Percentiles rank a stretch among this genome's conserved stretches.
These are phyloP conservation scores for Ptychodera flava DNA, from an alignment of 35 echinoderm and acorn worm genomes.

Conservation along the genomic window DNA sequence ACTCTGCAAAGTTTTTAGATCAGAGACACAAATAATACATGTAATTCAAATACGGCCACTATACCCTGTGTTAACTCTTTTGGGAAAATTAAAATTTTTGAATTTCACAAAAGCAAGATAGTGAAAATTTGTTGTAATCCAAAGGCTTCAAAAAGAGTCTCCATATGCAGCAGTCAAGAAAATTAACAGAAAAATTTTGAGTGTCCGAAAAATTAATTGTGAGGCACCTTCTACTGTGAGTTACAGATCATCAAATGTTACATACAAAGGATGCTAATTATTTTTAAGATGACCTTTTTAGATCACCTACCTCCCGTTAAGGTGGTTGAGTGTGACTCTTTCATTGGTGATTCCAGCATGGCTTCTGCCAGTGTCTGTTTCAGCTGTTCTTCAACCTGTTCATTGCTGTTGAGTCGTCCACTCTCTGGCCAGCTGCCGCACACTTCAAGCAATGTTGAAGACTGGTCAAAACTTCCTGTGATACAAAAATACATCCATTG, in stretches of 20 bases:
- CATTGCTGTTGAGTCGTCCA: conserved; percentile 40
- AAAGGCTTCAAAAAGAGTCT: neutral
- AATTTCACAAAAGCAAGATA: too few relatives aligned
- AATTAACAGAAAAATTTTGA: too few relatives aligned
- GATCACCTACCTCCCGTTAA: neutral
- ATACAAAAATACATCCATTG: neutral
- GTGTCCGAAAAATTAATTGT: neutral
- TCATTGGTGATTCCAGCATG: conserved; percentile 63
- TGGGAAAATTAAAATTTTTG: too few relatives aligned
- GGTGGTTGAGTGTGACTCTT: neutral
- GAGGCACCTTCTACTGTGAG: neutral
- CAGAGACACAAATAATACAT: too few relatives aligned
- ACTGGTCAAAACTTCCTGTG: conserved; percentile 82
- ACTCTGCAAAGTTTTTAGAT: too few relatives aligned
- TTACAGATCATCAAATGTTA: neutral
- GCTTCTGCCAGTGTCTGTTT: conserved; percentile 94
- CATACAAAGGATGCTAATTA: neutral
- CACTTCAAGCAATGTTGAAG: conserved; percentile 58
- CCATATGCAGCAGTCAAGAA: too few relatives aligned
- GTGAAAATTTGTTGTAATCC: neutral
- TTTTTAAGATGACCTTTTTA: neutral
- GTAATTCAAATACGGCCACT: too few relatives aligned
- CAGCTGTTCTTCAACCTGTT: conserved; percentile 79
- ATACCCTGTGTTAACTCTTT: too few relatives aligned
- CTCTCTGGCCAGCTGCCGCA: conserved; percentile 86